Conservation (phyloP, 2,797 vertebrate species). For the Muscicapa comitata region DNA sequence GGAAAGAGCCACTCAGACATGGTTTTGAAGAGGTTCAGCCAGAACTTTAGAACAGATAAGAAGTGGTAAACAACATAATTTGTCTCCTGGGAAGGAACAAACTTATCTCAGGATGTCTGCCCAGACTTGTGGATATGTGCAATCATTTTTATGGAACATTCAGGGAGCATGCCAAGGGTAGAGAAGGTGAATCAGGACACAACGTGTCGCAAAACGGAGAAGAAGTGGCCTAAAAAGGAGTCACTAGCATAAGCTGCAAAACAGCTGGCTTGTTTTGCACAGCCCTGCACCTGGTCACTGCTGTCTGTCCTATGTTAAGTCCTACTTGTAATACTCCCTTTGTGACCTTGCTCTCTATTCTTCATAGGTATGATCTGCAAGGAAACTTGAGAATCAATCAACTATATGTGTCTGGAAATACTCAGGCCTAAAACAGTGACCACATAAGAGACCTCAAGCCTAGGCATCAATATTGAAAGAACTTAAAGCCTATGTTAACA, state of each 20-base stretch:
- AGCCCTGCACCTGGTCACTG: neutral
- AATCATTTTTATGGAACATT: neutral
- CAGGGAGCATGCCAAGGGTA: neutral
- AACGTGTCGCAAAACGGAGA: fast-evolving
- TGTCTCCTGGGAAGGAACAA: neutral
- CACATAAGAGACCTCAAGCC: neutral
- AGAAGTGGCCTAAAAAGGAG: neutral
- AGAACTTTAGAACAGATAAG: neutral
- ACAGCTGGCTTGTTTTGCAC: neutral
- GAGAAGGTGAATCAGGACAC: neutral
- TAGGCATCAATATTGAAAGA: neutral
- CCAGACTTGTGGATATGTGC: neutral
- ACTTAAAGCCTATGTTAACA: neutral
- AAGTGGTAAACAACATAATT: neutral
- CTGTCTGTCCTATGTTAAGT: neutral
- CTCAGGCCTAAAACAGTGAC: neutral
- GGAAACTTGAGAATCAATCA: neutral
- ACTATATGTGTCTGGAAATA: neutral
- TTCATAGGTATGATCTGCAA: neutral
- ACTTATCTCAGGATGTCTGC: neutral
- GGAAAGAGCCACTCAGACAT: neutral
- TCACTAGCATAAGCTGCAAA: neutral
- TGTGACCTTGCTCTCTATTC: neutral
- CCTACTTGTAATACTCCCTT: neutral
- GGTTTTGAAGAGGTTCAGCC: neutral